Evolutionary conservation across 2,797 vertebrate genomes (phyloP).

Genomic region (Platyrinchus mystaceus): DNA sequence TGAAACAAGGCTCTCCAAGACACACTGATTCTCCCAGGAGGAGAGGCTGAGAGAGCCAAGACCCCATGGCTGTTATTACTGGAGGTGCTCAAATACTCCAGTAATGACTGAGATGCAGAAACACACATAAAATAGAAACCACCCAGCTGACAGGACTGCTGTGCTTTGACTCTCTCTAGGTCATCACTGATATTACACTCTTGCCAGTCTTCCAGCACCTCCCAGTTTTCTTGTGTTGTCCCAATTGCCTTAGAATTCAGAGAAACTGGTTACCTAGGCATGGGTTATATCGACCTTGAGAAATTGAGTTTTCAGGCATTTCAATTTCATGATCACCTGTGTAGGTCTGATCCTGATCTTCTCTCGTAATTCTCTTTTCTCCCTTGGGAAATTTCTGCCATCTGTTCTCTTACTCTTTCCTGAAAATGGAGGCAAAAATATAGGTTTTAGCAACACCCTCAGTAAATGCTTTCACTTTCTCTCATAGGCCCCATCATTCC

Average conservation of each 20-base stretch:
- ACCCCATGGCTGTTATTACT: neutral
- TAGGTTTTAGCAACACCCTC: conserved; percentile 19
- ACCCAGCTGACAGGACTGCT: neutral
- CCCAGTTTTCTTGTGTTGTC: neutral
- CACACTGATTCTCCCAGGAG: neutral
- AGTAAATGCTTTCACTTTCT: conserved; percentile 28
- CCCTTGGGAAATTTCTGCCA: conserved; percentile 70
- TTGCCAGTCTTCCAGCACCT: neutral
- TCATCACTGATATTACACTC: neutral
- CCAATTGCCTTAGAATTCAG: neutral
- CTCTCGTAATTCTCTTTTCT: conserved; percentile 55
- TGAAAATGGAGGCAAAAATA: conserved; percentile 49
- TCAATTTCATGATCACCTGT: conserved; percentile 62
- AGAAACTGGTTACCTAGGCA: neutral
- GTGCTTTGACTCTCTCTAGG: neutral
- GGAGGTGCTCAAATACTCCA: neutral
- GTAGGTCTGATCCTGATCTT: conserved; percentile 65
- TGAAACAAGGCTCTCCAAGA: neutral
- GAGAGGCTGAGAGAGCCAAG: neutral
- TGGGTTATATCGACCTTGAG: conserved; percentile 38
- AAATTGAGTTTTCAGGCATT: conserved; percentile 63
- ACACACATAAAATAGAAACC: neutral
- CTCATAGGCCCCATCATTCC: conserved; percentile 9
- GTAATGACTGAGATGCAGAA: neutral
- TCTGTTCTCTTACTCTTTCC: conserved; percentile 55